A percentile compares a stretch with the other conserved stretches of the same genome.
Evolutionary conservation across 2,888 invertebrate species (phyloP).

Genomic region (Torymus aiolomorphi): DNA sequence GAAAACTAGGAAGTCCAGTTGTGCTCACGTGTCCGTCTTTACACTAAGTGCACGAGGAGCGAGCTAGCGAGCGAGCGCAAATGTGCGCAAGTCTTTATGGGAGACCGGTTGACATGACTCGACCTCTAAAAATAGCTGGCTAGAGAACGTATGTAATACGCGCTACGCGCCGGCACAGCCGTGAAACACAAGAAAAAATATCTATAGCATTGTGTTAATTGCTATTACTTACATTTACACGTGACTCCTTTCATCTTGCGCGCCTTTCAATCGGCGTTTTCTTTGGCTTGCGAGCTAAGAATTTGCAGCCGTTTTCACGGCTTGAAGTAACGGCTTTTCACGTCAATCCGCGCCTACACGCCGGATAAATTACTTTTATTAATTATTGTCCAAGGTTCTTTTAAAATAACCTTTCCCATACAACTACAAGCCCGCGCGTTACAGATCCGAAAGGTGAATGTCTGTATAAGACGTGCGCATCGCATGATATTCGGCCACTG

Average conservation of each 20-base stretch:
- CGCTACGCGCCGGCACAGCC: neutral
- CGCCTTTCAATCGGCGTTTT: constrained; percentile 24
- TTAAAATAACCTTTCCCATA: no score
- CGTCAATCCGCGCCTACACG: no score
- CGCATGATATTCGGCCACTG: constrained; percentile 29
- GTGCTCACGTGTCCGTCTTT: constrained; percentile 48
- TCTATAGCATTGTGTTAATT: constrained; percentile 61
- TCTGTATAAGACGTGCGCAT: no score
- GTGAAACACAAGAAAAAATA: constrained; percentile 3
- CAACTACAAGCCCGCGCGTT: no score
- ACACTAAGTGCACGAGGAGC: constrained; percentile 58
- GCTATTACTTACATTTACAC: constrained; percentile 65
- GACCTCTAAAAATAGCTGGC: constrained; percentile 71
- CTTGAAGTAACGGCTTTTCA: no score
- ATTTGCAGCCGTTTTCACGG: no score
- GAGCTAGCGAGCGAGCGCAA: constrained; percentile 45
- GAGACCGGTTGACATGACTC: constrained; percentile 70
- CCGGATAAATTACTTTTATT: no score
- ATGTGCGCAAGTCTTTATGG: constrained; percentile 63
- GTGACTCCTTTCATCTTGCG: constrained; percentile 63
- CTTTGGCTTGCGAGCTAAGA: neutral
- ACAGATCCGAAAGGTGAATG: no score
- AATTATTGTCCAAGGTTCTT: no score
- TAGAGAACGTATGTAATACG: constrained; percentile 55
- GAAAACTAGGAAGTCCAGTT: constrained; percentile 65